Evolutionary conservation across 2,888 invertebrate species (phyloP), one percentile per base, ranked within the genome.

Genomic region (Stenodera caucasica): DNA sequence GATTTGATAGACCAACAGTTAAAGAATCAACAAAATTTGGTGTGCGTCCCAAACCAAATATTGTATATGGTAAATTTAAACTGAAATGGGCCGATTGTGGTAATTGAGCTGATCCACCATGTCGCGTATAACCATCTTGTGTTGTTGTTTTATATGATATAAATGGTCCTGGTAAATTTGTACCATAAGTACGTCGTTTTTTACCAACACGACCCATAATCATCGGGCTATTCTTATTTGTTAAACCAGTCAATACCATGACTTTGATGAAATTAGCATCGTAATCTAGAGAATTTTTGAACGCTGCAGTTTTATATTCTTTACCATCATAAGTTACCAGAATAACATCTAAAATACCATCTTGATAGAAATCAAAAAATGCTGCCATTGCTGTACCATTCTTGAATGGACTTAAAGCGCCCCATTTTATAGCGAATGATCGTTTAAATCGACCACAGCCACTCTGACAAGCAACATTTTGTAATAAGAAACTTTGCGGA

Each of bases 191-290:
- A 40, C 89, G 84, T 74, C 89, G 86, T 72, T 90, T 90, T 55
- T 88, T 88, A 3, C 91, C 90, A 53, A 92, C 82, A 26, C 90
- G 85, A 1, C 91, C 90, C 71, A 88, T 88, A 15, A 88, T 87
- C 67, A 88, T 85, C 1, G 90, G 88, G 74, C 88, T 86, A 70
- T 84, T 85, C 69, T 85, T 84, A 79, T 92, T 91, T 21, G 86
- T 86, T 40, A 91, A 81, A 1, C 96, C 95, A 58, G 94, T 94
- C 0, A 95, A 84, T 23, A 96, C 96, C 86, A 94, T 92, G 0
- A 96, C 93, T 83, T 98, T 98, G 1, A 98, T 88, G 75, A 98
- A 98, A 79, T 96, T 96, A 0, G 96, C 94, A 80, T 98, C 97
- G 81, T 94, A 94, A 74, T 94, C 92, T 56, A 95, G 83, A 67